Evolutionary conservation across 2,888 invertebrate genomes (phyloP), one percentile per base, ranked within the genome.

Genomic region (Pandemis heparana): DNA sequence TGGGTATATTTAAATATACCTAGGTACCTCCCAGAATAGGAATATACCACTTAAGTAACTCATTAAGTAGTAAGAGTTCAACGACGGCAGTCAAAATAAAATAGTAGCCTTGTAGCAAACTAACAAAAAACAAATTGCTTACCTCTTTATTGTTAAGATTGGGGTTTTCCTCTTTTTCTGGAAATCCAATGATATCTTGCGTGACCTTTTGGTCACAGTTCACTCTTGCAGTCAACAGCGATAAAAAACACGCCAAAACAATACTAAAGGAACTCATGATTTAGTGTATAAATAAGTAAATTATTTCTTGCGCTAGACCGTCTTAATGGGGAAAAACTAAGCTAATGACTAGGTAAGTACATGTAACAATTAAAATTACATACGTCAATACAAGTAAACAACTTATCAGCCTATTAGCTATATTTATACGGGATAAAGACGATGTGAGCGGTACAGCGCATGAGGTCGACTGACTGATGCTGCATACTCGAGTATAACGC

Each of bases 151-250:
- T 93, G 76, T 82, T 84, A 77, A 85, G 70, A 71, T 80, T 83
- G 0, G 80, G 78, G 76, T 92, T 86, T 82, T 92, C 94, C 79
- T 93, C 93, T 6, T 78, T 56, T 79, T 94, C 94, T 18, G 93
- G 94, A 83, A 92, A 94, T 76, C 92, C 92, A 76, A 94, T 91
- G 14, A 84, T 81, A 77, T 85, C 88, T 75, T 80, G 82, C 51
- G 79, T 80, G 23, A 75, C 77, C 60, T 82, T 87, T 72, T 77
- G 76, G 61, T 84, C 85, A 79, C 79, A 79, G 14, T 53, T 12
- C 46, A 61, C 23, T 18, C 59, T 16, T 12, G 59, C 56, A 18
- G 70, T 63, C 67, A 75, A 43, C 32, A 67, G n/a, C 46, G 85
- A 75, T 48, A 88, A 74, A 61, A 83, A 71, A 76, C 80, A 80